These are phyloP conservation scores for Vireo griseus DNA, from an alignment of 2,797 vertebrate species.

Conservation along the genomic window DNA sequence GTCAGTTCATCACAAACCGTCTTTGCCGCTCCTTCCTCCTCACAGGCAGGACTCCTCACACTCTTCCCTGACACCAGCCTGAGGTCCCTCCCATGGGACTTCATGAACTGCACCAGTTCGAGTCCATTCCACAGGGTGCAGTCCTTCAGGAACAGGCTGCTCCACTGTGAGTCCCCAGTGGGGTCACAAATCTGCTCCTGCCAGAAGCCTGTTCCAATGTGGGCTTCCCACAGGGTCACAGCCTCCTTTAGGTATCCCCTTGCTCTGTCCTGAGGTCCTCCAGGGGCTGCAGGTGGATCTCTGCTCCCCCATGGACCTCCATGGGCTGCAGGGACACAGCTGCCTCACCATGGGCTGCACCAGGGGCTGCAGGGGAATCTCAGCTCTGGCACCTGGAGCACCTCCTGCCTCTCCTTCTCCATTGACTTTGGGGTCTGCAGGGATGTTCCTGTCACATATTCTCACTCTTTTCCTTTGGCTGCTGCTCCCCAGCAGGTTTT, in stretches of 20 bases:
- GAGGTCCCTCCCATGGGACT: not conserved
- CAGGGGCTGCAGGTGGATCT: not conserved
- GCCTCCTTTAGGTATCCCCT: not conserved
- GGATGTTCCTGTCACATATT: not conserved
- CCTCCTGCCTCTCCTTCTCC: not conserved
- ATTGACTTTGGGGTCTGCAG: not conserved
- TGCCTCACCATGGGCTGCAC: not conserved
- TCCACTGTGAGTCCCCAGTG: fast-evolving
- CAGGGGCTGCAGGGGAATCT: not conserved
- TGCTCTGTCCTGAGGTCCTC: not conserved
- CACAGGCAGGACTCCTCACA: not conserved
- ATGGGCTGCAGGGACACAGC: not conserved
- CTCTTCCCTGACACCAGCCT: not conserved
- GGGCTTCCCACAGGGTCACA: not conserved
- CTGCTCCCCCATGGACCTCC: fast-evolving
- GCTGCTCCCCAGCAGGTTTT: not conserved
- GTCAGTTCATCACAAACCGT: not conserved
- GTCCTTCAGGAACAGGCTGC: not conserved
- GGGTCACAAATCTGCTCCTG: not conserved
- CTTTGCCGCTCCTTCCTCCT: not conserved
- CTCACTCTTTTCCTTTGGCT: not conserved
- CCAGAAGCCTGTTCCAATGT: not conserved
- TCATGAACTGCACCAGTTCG: not conserved
- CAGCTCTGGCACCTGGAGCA: not conserved
- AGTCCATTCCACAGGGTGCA: fast-evolving